Evolutionary conservation across 2,888 invertebrate genomes (phyloP).

Genomic region (Creontiades dilutus): DNA sequence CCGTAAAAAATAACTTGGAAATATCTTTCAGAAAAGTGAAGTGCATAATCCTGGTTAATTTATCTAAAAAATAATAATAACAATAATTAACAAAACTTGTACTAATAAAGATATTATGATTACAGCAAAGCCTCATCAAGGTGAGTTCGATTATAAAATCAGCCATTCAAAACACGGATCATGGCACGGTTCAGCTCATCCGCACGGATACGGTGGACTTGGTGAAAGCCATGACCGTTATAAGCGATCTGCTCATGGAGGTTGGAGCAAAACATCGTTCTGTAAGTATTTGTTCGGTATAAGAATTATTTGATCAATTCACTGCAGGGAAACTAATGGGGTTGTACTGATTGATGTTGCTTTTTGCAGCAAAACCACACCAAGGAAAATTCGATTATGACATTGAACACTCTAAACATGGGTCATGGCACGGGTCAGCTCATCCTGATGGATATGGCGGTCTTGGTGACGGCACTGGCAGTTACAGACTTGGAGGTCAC

Average conservation of each 20-base stretch:
- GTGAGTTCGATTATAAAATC: slow-evolving; percentile 54
- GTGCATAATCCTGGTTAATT: no score
- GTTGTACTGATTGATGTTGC: not conserved
- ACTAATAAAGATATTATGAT: no score
- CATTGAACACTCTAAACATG: slow-evolving; percentile 59
- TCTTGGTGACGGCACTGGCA: slow-evolving; percentile 18
- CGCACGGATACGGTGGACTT: slow-evolving; percentile 58
- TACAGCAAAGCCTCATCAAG: slow-evolving; percentile 56
- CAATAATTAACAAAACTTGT: no score
- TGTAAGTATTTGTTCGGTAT: not conserved
- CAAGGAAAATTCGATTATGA: slow-evolving; percentile 33
- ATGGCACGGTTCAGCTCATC: slow-evolving; percentile 62
- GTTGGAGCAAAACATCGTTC: slow-evolving; percentile 46
- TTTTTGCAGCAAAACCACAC: slow-evolving; percentile 49
- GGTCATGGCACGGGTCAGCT: slow-evolving; percentile 59
- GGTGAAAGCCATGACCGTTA: slow-evolving; percentile 28
- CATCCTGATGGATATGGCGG: slow-evolving; percentile 59
- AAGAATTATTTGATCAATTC: not conserved
- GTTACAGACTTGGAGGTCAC: slow-evolving; percentile 25
- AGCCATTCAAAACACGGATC: slow-evolving; percentile 63
- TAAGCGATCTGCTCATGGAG: slow-evolving; percentile 38
- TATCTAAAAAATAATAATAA: no score
- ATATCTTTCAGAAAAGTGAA: no score
- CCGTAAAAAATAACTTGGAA: no score
- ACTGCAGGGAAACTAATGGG: no score